Evolutionary conservation across 2,797 vertebrate species (phyloP), one percentile per base, ranked within the genome.

Genomic region (Microchirus variegatus): DNA sequence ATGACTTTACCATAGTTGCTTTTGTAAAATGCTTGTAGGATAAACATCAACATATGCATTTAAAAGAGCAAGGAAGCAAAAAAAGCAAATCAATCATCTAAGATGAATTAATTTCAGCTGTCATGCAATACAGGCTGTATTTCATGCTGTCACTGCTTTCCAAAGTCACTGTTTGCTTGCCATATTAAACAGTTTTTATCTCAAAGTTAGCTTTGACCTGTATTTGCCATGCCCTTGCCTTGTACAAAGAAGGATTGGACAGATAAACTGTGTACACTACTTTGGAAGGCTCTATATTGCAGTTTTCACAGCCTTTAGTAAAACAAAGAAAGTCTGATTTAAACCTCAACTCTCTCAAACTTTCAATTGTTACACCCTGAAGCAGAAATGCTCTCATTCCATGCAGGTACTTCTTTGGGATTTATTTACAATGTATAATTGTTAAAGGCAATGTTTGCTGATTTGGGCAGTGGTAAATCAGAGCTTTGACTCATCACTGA

Each of bases 241-340:
- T 18, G 50, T 65, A 64, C 53, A 52, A 61, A 59, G 68, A 55
- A 58, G 43, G 56, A 59, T 67, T 65, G 55, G 52, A 35, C 0
- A 13, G 10, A 72, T 81, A 44, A 85, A 83, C 85, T 80, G 85
- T 82, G 70, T 57, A 77, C 40, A 46, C 17, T 66, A 53, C 63
- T 70, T 80, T 52, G 9, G 46, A 73, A 63, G 43, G 22, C 40
- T 71, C 36, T 18, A 12, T 11, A 26, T 62, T 14, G 49, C 47
- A 13, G 36, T 54, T 42, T 61, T 51, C 42, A 19, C 26, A 53
- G 41, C 46, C 48, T 61, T 68, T 57, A 42, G 57, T 53, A 49
- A 48, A 12, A 17, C 44, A 72, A 63, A 55, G 60, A 44, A 68
- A 47, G 17, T 46, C 48, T 47, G 63, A 63, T 68, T 75, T 48